phyloP scores from a whole-genome alignment of 2,797 vertebrate species.

The Pelobates cultripes region DNA sequence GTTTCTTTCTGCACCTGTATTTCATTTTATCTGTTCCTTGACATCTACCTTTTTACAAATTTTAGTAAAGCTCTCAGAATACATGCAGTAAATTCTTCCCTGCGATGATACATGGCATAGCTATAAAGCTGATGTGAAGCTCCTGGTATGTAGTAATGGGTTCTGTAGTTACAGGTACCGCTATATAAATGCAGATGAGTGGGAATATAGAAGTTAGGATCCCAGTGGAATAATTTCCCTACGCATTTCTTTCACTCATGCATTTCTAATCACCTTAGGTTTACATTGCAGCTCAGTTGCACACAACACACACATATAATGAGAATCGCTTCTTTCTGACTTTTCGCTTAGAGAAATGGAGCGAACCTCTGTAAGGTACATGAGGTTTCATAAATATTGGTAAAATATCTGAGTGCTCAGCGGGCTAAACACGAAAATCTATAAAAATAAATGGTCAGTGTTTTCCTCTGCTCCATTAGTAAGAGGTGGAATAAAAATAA shows the following conservation, averaged over 20 bases:
- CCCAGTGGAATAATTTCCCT: slow-evolving; percentile 20
- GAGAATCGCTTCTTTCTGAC: slow-evolving; percentile 1
- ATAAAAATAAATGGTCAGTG: too few species aligned
- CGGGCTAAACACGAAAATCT: too few species aligned
- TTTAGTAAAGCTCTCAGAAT: slow-evolving; percentile 2
- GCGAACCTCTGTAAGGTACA: neutral
- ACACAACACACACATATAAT: slow-evolving; percentile 22
- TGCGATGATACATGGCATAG: slow-evolving; percentile 32
- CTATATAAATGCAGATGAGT: slow-evolving; percentile 38
- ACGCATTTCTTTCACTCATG: slow-evolving; percentile 27
- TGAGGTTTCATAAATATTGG: slow-evolving; percentile 7
- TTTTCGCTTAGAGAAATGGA: slow-evolving; percentile 1
- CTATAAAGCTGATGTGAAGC: slow-evolving; percentile 18
- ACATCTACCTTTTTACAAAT: neutral
- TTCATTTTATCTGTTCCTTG: neutral
- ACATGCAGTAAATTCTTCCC: neutral
- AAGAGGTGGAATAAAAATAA: too few species aligned
- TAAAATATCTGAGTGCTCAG: too few species aligned
- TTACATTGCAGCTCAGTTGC: slow-evolving; percentile 1
- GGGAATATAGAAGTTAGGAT: slow-evolving; percentile 21
- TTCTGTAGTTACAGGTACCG: slow-evolving; percentile 12
- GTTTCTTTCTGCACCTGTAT: neutral
- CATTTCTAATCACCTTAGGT: slow-evolving; percentile 29
- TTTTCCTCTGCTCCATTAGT: too few species aligned
- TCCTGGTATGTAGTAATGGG: slow-evolving; percentile 24